Evolutionary conservation across 2,113 vertebrate species (phyloP).

Genomic region (Tetrao urogallus): DNA sequence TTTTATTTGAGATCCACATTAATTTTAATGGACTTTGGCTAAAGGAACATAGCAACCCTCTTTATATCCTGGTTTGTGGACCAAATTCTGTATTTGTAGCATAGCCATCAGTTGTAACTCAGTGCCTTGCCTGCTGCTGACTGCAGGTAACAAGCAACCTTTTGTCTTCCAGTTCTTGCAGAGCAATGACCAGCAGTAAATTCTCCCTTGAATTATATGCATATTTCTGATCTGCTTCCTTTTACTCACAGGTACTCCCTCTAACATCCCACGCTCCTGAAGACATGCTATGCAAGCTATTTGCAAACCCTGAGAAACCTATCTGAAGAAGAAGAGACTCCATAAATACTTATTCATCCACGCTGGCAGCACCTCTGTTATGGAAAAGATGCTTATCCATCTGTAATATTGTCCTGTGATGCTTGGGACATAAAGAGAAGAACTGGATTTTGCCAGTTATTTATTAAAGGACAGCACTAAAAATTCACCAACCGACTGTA

Average conservation of each 20-base stretch:
- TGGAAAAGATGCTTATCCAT: rapidly evolving
- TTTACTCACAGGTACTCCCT: not conserved
- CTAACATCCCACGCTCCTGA: not conserved
- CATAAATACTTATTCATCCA: not conserved
- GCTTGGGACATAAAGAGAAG: not conserved
- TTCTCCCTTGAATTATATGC: not conserved
- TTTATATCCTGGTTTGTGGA: not conserved
- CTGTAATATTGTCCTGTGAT: not conserved
- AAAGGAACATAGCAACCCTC: not conserved
- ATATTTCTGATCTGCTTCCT: not conserved
- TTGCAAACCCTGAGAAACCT: not conserved
- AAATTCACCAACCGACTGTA: not conserved
- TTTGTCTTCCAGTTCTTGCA: not conserved
- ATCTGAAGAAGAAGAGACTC: not conserved
- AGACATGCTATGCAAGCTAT: not conserved
- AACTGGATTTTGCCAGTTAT: not conserved
- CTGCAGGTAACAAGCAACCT: not conserved
- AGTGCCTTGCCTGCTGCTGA: not conserved
- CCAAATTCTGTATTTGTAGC: not conserved
- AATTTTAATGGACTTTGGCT: not conserved
- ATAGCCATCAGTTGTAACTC: not conserved
- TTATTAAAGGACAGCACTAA: not conserved
- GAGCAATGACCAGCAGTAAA: not conserved
- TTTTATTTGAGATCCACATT: not conserved
- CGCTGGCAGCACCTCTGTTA: rapidly evolving